phyloP scores from a whole-genome alignment of 2,113 vertebrate genomes.

The Pantherophis guttatus region DNA sequence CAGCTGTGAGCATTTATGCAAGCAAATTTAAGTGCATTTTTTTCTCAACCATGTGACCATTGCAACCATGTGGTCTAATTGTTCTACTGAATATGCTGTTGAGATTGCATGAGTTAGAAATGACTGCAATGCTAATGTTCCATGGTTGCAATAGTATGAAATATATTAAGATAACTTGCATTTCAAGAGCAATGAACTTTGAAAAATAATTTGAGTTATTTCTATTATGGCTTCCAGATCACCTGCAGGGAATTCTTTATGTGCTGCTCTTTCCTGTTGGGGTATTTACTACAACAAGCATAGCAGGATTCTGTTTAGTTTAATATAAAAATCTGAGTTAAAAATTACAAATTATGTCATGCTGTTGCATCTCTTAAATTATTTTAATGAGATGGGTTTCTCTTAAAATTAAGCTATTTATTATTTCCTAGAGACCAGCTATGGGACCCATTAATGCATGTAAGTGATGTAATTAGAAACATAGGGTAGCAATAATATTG shows the following conservation, averaged over 20 bases:
- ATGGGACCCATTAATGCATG: slow-evolving; percentile 44
- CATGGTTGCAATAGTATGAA: slow-evolving; percentile 24
- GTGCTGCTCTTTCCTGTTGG: slow-evolving; percentile 42
- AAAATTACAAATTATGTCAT: slow-evolving; percentile 45
- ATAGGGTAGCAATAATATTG: slow-evolving; percentile 41
- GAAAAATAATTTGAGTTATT: slow-evolving; percentile 49
- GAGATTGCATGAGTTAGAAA: not conserved
- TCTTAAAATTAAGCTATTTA: slow-evolving; percentile 64
- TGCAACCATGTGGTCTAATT: not conserved
- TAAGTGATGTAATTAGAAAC: slow-evolving; percentile 54
- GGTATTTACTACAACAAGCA: slow-evolving; percentile 50
- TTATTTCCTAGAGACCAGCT: slow-evolving; percentile 64
- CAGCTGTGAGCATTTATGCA: not conserved
- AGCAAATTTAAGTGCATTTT: not conserved
- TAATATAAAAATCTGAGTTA: slow-evolving; percentile 50
- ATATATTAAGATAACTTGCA: slow-evolving; percentile 19
- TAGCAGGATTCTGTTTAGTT: slow-evolving; percentile 41
- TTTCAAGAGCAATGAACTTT: slow-evolving; percentile 41
- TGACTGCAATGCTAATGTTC: not conserved
- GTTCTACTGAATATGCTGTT: not conserved
- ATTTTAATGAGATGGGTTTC: slow-evolving; percentile 50
- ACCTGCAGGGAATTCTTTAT: slow-evolving; percentile 41
- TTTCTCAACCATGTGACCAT: not conserved
- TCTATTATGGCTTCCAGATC: slow-evolving; percentile 42
- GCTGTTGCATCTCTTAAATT: slow-evolving; percentile 54